Percentiles rank a stretch among this genome's conserved stretches.
Conservation (phyloP, 2,113 vertebrate species). For the Sorex araneus region DNA sequence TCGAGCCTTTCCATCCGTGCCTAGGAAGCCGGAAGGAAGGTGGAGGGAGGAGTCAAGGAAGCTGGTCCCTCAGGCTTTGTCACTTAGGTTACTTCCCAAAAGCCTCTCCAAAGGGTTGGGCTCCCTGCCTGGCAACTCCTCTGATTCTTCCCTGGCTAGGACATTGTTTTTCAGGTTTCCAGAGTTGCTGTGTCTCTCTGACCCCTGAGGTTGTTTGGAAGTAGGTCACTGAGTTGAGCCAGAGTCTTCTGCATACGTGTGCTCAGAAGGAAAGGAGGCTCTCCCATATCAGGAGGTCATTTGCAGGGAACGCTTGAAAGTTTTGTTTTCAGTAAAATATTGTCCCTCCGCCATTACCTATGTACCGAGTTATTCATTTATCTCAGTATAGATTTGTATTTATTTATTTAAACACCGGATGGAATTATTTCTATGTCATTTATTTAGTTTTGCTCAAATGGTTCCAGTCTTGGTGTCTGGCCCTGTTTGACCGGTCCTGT, state of each 20-base stretch:
- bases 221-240: too few relatives aligned
- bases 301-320: neutral
- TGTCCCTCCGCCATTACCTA: neutral
- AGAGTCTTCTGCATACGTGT: neutral
- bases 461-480: neutral
- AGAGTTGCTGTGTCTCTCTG: too few relatives aligned
- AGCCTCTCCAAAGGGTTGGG: too few relatives aligned
- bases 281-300: neutral
- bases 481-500: neutral
- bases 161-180: too few relatives aligned
- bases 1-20: too few relatives aligned
- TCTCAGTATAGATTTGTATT: neutral
- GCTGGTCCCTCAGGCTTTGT: too few relatives aligned
- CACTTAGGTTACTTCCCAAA: too few relatives aligned
- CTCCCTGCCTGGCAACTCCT: too few relatives aligned
- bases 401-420: neutral
- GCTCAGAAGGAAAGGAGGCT: neutral
- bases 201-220: too few relatives aligned
- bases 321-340: neutral
- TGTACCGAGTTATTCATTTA: neutral
- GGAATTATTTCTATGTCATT: neutral
- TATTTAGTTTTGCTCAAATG: neutral
- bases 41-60: too few relatives aligned
- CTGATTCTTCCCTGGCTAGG: too few relatives aligned
- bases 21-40: too few relatives aligned